phyloP scores from a whole-genome alignment of 2,113 vertebrate species.

The Actinemys pallida region DNA sequence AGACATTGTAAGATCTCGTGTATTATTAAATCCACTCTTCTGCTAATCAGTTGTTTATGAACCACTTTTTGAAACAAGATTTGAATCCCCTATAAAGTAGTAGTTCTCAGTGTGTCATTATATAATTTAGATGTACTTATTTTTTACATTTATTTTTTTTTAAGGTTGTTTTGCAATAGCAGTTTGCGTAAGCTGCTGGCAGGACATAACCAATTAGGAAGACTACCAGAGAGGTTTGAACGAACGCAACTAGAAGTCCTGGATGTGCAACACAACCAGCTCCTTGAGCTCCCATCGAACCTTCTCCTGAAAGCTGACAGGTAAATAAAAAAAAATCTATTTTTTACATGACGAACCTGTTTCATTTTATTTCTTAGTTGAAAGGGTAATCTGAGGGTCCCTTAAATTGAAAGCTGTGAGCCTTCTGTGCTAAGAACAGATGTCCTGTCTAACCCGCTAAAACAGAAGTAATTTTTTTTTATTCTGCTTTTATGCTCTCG shows the following conservation, averaged over 20 bases:
- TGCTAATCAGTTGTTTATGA: constrained; percentile 50
- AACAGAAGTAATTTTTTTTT: constrained; percentile 16
- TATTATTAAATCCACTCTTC: constrained; percentile 38
- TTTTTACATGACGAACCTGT: background rate
- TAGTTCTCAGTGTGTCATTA: background rate
- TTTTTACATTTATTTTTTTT: constrained; percentile 35
- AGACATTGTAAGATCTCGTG: constrained; percentile 22
- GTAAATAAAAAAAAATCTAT: constrained; percentile 70
- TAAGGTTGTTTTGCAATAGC: constrained; percentile 90
- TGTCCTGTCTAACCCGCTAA: constrained; percentile 36
- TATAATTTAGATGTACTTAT: background rate
- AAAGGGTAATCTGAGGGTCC: constrained; percentile 41
- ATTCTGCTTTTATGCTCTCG: constrained; percentile 58
- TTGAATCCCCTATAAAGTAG: background rate
- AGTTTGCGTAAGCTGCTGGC: constrained; percentile 94
- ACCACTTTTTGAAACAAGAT: constrained; percentile 15
- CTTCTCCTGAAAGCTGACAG: constrained; percentile 94
- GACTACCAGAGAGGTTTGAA: constrained; percentile 92
- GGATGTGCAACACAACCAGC: constrained; percentile 95
- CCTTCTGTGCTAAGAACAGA: constrained; percentile 47
- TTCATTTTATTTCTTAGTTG: background rate
- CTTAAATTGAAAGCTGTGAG: constrained; percentile 4
- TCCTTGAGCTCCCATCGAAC: constrained; percentile 91
- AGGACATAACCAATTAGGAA: constrained; percentile 90
- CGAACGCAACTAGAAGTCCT: constrained; percentile 91